These are phyloP conservation scores for Poecile montanus DNA, from an alignment of 2,797 vertebrate species.

Conservation along the genomic window DNA sequence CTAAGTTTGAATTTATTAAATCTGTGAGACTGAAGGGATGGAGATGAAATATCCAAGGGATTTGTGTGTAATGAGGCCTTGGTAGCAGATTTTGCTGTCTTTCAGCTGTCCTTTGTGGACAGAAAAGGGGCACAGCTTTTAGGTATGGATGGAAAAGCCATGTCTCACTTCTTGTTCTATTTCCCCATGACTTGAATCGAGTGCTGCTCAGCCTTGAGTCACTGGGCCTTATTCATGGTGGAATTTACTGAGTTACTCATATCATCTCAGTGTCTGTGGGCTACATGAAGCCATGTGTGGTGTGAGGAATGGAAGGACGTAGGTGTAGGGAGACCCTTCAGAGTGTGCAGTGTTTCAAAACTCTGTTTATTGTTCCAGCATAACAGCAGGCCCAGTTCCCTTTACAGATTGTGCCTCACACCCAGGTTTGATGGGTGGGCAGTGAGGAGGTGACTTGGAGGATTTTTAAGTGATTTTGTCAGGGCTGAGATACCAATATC, in stretches of 20 bases:
- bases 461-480: not conserved
- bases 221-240: not conserved
- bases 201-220: constrained; percentile 34
- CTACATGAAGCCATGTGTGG: not conserved
- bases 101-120: constrained; percentile 19
- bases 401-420: not conserved
- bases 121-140: not conserved
- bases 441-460: not conserved
- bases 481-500: not conserved
- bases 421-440: not conserved
- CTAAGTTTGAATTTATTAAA: not conserved
- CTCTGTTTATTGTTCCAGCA: not conserved
- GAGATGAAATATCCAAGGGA: not conserved
- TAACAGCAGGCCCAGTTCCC: not conserved
- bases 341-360: not conserved
- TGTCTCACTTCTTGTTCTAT: not conserved
- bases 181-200: constrained; percentile 13
- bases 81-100: not conserved
- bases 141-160: not conserved
- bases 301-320: not conserved
- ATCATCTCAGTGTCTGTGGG: not conserved
- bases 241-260: not conserved
- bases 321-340: not conserved
- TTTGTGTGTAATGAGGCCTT: not conserved
- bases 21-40: not conserved